phyloP scores from a whole-genome alignment of 2,888 invertebrate genomes.

The Azorinus chamasolen region DNA sequence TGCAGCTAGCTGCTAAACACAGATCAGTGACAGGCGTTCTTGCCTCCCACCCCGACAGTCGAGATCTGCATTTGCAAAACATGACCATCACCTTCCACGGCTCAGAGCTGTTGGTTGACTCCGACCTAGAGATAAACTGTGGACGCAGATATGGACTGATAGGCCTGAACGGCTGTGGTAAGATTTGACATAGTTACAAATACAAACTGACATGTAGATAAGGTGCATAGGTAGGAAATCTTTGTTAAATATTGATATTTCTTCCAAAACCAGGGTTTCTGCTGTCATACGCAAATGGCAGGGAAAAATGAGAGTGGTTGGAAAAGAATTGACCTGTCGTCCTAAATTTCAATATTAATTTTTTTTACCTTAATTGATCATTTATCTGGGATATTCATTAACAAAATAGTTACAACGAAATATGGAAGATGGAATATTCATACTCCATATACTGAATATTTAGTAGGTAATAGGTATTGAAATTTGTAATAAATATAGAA shows the following conservation, averaged over 20 bases:
- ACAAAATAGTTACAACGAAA: no score
- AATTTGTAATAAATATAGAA: no score
- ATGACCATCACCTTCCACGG: conserved; percentile 99
- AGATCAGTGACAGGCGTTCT: conserved; percentile 93
- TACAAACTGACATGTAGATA: not conserved
- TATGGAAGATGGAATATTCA: no score
- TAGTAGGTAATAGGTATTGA: no score
- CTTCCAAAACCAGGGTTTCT: no score
- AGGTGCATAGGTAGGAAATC: not conserved
- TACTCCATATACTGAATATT: no score
- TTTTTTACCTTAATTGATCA: no score
- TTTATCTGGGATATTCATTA: no score
- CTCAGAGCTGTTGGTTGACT: conserved; percentile 97
- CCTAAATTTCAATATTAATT: no score
- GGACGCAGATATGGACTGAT: conserved; percentile 98
- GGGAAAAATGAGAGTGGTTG: no score
- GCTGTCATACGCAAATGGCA: no score
- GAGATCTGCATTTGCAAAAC: conserved; percentile 98
- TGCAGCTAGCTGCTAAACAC: conserved; percentile 95
- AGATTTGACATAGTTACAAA: conserved; percentile 73
- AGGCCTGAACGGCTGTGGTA: conserved; percentile 98
- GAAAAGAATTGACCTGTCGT: no score
- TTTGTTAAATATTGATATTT: not conserved
- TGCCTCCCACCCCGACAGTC: conserved; percentile 97
- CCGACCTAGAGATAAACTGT: conserved; percentile 98